Percentiles rank a stretch among this genome's conserved stretches.
phyloP scores from a whole-genome alignment of 1,140 invertebrate genomes.

The Manduca sexta region DNA sequence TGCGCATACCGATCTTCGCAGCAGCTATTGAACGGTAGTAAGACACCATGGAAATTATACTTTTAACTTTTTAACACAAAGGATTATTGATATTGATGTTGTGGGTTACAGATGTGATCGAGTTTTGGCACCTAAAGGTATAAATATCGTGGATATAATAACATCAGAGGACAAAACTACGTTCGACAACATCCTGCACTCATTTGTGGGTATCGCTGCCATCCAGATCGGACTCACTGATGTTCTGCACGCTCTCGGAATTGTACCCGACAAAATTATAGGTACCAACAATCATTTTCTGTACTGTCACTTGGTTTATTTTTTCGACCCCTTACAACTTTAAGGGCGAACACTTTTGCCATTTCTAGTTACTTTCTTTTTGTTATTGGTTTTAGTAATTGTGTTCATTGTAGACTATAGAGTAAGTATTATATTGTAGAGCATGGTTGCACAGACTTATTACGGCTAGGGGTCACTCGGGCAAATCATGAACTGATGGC shows the following conservation, averaged over 20 bases:
- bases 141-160: constrained; percentile 86
- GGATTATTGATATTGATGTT: neutral
- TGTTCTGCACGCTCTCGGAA: constrained; percentile 77
- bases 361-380: neutral
- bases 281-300: too few relatives aligned
- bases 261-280: constrained; percentile 85
- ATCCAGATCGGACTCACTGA: constrained; percentile 89
- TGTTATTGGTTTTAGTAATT: neutral
- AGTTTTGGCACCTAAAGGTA: constrained; percentile 77
- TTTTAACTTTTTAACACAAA: neutral
- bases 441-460: neutral
- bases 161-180: constrained; percentile 79
- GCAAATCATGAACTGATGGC: too few relatives aligned
- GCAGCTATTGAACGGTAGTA: constrained; percentile 78
- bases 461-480: too few relatives aligned
- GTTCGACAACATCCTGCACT: constrained; percentile 86
- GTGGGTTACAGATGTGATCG: constrained; percentile 73
- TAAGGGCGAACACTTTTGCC: neutral
- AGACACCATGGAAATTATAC: constrained; percentile 53
- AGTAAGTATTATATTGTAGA: neutral
- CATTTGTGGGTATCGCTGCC: constrained; percentile 91
- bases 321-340: too few relatives aligned
- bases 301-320: too few relatives aligned
- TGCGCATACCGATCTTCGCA: constrained; percentile 80
- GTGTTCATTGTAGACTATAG: neutral